phyloP scores from a whole-genome alignment of 1,140 invertebrate species.

The Steinernema khuongi region DNA sequence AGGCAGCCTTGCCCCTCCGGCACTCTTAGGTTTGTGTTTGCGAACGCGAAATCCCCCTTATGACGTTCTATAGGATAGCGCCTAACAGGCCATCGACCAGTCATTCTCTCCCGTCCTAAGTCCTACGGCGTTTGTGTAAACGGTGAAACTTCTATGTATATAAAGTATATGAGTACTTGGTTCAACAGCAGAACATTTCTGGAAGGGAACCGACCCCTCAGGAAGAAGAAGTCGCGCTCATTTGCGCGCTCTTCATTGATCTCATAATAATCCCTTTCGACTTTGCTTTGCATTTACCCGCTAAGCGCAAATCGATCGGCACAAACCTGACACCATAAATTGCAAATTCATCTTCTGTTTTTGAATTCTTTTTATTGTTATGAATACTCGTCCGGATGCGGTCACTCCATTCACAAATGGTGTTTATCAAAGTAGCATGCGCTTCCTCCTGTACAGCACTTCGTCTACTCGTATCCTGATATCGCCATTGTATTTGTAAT shows the following conservation, averaged over 20 bases:
- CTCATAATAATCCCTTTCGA: neutral
- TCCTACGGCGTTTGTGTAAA: neutral
- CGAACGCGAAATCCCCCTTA: neutral
- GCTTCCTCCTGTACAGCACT: neutral
- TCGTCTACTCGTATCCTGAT: neutral
- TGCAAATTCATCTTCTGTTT: neutral
- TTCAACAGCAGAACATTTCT: neutral
- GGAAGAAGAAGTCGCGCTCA: neutral
- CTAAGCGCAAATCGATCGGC: neutral
- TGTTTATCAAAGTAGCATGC: neutral
- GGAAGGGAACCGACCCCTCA: neutral
- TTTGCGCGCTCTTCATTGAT: neutral
- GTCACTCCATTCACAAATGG: neutral
- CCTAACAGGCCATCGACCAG: neutral
- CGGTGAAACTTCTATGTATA: neutral
- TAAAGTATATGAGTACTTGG: neutral
- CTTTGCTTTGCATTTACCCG: neutral
- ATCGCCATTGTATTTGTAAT: conserved; percentile 9
- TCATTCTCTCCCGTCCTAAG: neutral
- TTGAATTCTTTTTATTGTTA: neutral
- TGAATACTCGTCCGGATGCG: neutral
- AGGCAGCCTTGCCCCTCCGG: neutral
- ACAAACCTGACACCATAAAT: neutral
- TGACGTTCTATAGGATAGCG: neutral
- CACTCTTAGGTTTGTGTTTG: neutral